Percentiles rank a stretch among this genome's conserved stretches.
phyloP scores from a whole-genome alignment of 2,888 invertebrate species.

The Ametastegia equiseti region DNA sequence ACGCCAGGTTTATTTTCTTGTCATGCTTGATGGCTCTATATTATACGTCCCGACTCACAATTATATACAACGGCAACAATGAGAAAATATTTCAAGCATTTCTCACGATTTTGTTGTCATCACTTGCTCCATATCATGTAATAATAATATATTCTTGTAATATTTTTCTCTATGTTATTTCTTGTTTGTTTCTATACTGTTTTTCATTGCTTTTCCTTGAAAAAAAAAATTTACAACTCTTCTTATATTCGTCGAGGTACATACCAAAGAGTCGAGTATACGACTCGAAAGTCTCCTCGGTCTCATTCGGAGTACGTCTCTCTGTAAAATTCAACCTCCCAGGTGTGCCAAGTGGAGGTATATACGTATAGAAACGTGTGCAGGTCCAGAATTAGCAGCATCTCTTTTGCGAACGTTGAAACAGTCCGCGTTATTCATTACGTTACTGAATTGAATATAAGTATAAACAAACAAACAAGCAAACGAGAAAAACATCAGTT shows the following conservation, averaged over 20 bases:
- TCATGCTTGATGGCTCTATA: neutral
- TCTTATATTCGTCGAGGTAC: too few species aligned
- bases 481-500: too few species aligned
- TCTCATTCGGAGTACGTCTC: conserved; percentile 31
- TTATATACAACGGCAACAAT: neutral
- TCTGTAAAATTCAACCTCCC: conserved; percentile 36
- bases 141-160: neutral
- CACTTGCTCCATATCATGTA: too few species aligned
- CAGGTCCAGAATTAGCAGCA: conserved; percentile 19
- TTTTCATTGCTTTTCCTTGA: too few species aligned
- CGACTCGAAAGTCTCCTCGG: conserved; percentile 16
- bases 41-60: too few species aligned
- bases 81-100: neutral
- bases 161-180: neutral
- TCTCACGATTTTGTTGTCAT: too few species aligned
- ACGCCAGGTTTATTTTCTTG: neutral
- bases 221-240: too few species aligned
- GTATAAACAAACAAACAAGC: neutral
- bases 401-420: neutral
- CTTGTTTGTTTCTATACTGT: neutral
- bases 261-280: neutral
- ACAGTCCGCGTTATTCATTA: neutral
- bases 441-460: neutral
- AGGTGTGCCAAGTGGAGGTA: conserved; percentile 43
- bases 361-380: neutral